A percentile compares a stretch with the other conserved stretches of the same genome.
Evolutionary conservation across 2,797 vertebrate species (phyloP).

Genomic region (Rhinoraja longicauda): DNA sequence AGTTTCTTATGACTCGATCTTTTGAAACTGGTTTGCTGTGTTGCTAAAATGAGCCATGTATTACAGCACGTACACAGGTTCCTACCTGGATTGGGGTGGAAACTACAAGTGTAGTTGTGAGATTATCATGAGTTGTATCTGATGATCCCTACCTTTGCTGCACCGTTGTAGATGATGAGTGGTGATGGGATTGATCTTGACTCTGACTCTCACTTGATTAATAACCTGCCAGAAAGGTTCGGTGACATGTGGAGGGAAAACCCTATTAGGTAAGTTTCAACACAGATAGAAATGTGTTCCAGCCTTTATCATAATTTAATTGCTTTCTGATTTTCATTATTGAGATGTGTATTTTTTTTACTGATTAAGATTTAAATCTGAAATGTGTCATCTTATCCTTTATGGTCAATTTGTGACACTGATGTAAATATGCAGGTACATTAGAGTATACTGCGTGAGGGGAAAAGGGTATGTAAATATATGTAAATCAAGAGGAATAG

Average conservation of each 20-base stretch:
- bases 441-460: background rate
- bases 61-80: background rate
- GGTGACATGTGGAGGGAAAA: background rate
- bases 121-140: background rate
- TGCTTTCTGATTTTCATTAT: background rate
- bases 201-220: background rate
- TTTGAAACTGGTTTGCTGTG: background rate
- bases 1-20: too few relatives aligned
- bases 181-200: background rate
- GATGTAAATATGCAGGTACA: background rate
- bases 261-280: background rate
- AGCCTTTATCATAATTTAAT: background rate
- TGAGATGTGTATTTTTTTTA: background rate
- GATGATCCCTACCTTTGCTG: background rate
- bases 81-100: background rate
- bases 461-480: background rate
- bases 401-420: background rate
- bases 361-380: conserved; percentile 21
- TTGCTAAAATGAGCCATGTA: background rate
- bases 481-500: background rate
- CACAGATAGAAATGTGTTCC: background rate
- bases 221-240: background rate
- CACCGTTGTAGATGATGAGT: background rate
- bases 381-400: background rate
- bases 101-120: background rate